Evolutionary conservation across 2,113 vertebrate genomes (phyloP).

Genomic region (Oceanites oceanicus): DNA sequence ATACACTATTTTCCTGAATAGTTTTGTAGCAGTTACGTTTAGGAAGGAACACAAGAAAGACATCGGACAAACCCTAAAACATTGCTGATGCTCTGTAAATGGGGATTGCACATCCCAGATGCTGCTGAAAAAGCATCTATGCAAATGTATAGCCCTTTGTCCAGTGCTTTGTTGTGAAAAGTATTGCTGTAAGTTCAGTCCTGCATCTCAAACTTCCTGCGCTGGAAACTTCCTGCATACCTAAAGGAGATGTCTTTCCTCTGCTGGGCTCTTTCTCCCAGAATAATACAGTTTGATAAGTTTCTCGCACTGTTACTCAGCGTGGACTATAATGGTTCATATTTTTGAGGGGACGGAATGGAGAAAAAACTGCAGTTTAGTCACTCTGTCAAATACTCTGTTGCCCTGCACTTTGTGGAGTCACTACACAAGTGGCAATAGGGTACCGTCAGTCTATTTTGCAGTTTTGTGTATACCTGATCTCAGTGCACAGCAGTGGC

Average conservation of each 20-base stretch:
- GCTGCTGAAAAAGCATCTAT: slow-evolving; percentile 34
- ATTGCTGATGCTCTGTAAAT: not conserved
- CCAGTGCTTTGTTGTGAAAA: not conserved
- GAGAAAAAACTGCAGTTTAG: not conserved
- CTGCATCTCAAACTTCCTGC: not conserved
- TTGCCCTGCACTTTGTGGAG: not conserved
- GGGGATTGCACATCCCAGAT: not conserved
- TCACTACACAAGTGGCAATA: not conserved
- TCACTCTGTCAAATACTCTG: not conserved
- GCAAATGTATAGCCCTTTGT: slow-evolving; percentile 7
- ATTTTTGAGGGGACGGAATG: not conserved
- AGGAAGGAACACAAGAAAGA: not conserved
- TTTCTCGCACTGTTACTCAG: not conserved
- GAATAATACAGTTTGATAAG: not conserved
- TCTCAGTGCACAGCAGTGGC: not conserved
- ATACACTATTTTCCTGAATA: not conserved
- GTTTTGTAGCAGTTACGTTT: not conserved
- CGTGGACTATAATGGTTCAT: not conserved
- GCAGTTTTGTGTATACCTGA: not conserved
- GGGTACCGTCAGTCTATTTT: not conserved
- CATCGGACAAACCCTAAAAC: not conserved
- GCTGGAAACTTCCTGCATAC: not conserved
- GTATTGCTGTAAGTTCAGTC: not conserved
- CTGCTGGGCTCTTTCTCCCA: not conserved
- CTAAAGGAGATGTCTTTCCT: not conserved